Base-by-base conservation (phyloP, 2,797 vertebrate genomes). In the Cheirogaleus major region DNA sequence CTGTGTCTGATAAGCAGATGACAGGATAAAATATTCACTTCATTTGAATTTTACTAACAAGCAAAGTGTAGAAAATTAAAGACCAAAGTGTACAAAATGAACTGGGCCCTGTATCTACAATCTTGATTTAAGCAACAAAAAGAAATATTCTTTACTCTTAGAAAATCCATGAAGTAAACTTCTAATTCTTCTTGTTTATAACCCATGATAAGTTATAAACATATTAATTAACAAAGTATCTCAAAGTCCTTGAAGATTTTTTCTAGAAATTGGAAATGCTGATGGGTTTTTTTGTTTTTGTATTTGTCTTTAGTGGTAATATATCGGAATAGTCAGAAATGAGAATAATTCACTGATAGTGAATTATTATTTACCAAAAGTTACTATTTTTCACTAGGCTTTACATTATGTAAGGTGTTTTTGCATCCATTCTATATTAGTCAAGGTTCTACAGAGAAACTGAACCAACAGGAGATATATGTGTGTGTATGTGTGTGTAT, bases 1-100 rank as follows among this genome's bases (percentile, higher is more conserved):
- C 86, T 94, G 48, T 65, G 76, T 84, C 73, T 95, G 96, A 95
- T 72, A 95, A 93, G 87, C 57, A 93, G 92, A 96, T 63, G 41
- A 87, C 50, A 97, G 93, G 86, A 91, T 92, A 80, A 96, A 89
- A 73, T 18, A 81, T 22, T 86, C 12, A 7, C 32, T 81, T 92
- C 27, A 41, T 38, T 73, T 91, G 59, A 61, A 41, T 78, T 95
- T 92, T 57, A n/a, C 41, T 84, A 69, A 80, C n/a, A 20, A 96
- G 35, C 6, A 48, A 50, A 91, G 38, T 27, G 32, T 7, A 78
- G 48, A 76, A 89, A 52, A 61, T 57, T 57, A 75, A 81, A 95
- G 38, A 8, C 22, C 35, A 78, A 59, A 13, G 15, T 79, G n/a
- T 55, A 38, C 22, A 38, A 55, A 79, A 79, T 69, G 35, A 91